phyloP scores from a whole-genome alignment of 30 jellyfish, hydroid and myxozoan species.

The Chironex yamaguchii region DNA sequence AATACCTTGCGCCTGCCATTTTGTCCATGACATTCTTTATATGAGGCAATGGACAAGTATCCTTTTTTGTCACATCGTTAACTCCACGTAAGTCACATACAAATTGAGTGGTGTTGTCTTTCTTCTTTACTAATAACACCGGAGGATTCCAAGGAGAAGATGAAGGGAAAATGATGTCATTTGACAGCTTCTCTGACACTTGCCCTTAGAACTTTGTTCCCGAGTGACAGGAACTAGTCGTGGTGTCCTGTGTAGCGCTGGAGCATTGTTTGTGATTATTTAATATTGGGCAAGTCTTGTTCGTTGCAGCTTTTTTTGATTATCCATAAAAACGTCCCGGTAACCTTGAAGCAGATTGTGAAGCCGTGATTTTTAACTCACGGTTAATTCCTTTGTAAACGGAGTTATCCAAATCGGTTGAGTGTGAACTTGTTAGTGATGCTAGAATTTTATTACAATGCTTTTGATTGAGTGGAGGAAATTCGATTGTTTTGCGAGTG shows the following conservation, averaged over 20 bases:
- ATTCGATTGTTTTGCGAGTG: too few relatives aligned
- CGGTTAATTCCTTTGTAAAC: too few relatives aligned
- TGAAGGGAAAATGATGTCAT: constrained; percentile 58
- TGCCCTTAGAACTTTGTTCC: too few relatives aligned
- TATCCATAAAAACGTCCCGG: constrained; percentile 3
- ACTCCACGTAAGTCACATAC: constrained; percentile 56
- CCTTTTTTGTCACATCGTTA: constrained; percentile 37
- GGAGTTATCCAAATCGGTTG: too few relatives aligned
- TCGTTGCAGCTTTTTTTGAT: constrained; percentile 19
- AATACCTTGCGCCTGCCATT: constrained; percentile 41
- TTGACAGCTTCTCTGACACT: constrained; percentile 30
- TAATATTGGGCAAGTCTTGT: constrained; percentile 2
- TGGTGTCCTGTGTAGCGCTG: constrained; percentile 26
- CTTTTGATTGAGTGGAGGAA: too few relatives aligned
- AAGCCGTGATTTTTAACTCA: background rate
- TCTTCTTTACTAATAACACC: constrained; percentile 36
- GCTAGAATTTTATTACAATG: too few relatives aligned
- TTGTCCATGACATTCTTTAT: constrained; percentile 17
- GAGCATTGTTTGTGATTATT: constrained; percentile 50
- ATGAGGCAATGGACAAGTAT: constrained; percentile 31
- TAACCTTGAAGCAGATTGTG: background rate
- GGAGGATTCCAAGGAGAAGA: constrained; percentile 65
- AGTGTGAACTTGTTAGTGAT: too few relatives aligned
- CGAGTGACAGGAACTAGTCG: constrained; percentile 49
- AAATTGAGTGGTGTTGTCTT: constrained; percentile 24